Percentiles rank a stretch among this genome's conserved stretches.
These are phyloP conservation scores for Drosophila busckii DNA, from an alignment of 1,140 invertebrate species.

Conservation along the genomic window DNA sequence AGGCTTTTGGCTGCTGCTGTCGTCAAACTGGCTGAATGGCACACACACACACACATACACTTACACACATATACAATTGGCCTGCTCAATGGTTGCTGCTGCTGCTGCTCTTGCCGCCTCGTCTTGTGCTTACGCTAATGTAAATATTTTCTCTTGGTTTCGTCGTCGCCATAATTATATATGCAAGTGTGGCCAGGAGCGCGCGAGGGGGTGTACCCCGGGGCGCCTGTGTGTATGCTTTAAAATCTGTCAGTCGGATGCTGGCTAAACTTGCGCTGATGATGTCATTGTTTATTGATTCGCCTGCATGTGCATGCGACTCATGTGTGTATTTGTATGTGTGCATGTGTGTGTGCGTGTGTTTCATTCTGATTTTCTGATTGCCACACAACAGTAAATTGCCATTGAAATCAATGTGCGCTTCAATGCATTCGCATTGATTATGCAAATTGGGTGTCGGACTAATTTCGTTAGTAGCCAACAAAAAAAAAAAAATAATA, in stretches of 20 bases:
- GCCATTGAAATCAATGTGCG: too few relatives aligned
- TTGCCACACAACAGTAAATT: too few relatives aligned
- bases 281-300: constrained; percentile 75
- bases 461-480: too few relatives aligned
- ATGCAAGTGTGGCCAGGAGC: constrained; percentile 37
- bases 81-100: constrained; percentile 57
- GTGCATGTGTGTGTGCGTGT: background rate
- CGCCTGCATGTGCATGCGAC: constrained; percentile 22
- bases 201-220: background rate
- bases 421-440: too few relatives aligned
- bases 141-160: constrained; percentile 60
- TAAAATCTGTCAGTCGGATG: constrained; percentile 50
- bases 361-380: too few relatives aligned
- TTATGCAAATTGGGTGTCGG: too few relatives aligned
- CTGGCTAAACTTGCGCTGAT: constrained; percentile 43
- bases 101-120: background rate
- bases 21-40: constrained; percentile 74
- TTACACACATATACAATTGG: constrained; percentile 50
- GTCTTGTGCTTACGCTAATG: constrained; percentile 63
- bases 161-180: constrained; percentile 62
- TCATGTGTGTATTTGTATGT: background rate
- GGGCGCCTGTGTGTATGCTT: constrained; percentile 41
- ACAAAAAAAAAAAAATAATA: too few relatives aligned
- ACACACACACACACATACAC: constrained; percentile 18
- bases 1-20: constrained; percentile 51